A percentile compares a stretch with the other conserved stretches of the same genome.
Conservation (phyloP, 2,888 invertebrate genomes). For the Zele albiditarsus region DNA sequence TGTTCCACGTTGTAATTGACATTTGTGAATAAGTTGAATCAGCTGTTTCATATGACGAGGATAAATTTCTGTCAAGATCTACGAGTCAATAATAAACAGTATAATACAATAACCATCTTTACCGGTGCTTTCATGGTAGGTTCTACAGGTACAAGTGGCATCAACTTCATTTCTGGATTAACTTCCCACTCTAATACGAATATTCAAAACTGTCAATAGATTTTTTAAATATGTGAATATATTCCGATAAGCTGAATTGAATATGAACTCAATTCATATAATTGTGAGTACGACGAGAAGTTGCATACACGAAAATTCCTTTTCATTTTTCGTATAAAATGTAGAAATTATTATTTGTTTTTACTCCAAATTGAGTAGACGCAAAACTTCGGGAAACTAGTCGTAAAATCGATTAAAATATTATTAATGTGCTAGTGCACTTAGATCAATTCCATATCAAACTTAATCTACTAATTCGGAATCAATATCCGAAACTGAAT, state of each 20-base stretch:
- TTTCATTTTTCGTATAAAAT: no score
- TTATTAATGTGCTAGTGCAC: no score
- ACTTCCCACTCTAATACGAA: neutral
- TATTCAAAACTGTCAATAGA: neutral
- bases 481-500: no score
- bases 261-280: no score
- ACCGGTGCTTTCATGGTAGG: slow-evolving; percentile 14
- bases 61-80: neutral
- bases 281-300: neutral
- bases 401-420: no score
- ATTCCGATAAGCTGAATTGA: no score
- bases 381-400: neutral
- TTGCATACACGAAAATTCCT: neutral
- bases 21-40: slow-evolving; percentile 55
- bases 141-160: slow-evolving; percentile 31
- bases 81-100: neutral
- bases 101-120: slow-evolving; percentile 2
- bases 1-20: slow-evolving; percentile 47
- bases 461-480: no score
- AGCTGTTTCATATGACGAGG: slow-evolving; percentile 40
- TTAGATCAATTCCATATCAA: no score
- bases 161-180: slow-evolving; percentile 32
- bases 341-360: neutral
- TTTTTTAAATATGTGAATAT: no score
- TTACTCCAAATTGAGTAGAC: neutral